These are phyloP conservation scores for Cryptomyrus ogoouensis DNA, from an alignment of 2,113 vertebrate genomes.

Conservation along the genomic window DNA sequence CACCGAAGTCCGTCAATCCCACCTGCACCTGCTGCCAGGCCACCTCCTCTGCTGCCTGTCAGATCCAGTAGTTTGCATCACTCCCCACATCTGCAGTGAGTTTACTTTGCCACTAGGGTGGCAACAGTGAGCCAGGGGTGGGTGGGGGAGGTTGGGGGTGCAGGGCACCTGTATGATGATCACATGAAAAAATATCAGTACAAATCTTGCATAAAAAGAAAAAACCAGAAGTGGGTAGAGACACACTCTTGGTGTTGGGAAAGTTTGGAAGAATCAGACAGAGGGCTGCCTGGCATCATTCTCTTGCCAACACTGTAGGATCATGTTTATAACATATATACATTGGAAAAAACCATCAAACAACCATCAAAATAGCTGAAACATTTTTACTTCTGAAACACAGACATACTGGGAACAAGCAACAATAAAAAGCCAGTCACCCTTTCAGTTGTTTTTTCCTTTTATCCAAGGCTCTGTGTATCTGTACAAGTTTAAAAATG, in stretches of 20 bases:
- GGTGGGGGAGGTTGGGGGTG: neutral
- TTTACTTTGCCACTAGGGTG: constrained; percentile 36
- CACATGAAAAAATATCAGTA: constrained; percentile 4
- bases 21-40: constrained; percentile 99
- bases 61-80: constrained; percentile 81
- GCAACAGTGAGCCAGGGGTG: constrained; percentile 36
- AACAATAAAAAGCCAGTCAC: neutral
- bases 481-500: constrained; percentile 8
- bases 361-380: neutral
- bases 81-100: constrained; percentile 42
- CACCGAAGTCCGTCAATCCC: constrained; percentile 92
- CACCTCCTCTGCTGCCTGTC: constrained; percentile 90
- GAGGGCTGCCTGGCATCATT: neutral
- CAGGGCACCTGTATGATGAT: neutral
- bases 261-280: neutral
- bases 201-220: constrained; percentile 28
- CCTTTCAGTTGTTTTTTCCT: neutral
- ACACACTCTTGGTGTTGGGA: constrained; percentile 2
- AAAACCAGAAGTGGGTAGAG: constrained; percentile 72
- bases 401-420: neutral
- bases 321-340: neutral
- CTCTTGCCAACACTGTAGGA: constrained; percentile 16
- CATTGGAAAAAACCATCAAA: neutral
- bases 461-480: neutral
- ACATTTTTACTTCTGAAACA: neutral